Evolutionary conservation across 2,888 invertebrate genomes (phyloP).

Genomic region (Lasioglossum vierecki): DNA sequence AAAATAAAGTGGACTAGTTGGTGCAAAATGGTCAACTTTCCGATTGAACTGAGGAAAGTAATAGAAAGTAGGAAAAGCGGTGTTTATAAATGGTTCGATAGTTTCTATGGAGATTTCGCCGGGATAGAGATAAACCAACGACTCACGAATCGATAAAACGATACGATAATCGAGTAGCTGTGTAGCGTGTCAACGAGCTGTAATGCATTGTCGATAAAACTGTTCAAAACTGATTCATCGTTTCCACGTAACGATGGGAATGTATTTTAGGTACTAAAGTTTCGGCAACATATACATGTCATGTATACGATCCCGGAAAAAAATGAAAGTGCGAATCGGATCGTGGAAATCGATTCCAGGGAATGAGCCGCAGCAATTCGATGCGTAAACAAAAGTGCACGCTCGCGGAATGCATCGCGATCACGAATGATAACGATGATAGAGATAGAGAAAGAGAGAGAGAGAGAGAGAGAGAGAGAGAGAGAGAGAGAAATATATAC

Average conservation of each 20-base stretch:
- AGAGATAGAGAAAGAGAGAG: no score
- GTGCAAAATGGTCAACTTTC: background rate
- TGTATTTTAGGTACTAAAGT: background rate
- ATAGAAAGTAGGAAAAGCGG: conserved; percentile 56
- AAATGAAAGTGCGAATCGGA: background rate
- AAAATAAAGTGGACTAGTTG: background rate
- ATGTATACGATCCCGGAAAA: background rate
- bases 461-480: no score
- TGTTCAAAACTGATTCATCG: conserved; percentile 25
- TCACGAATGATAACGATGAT: conserved; percentile 9
- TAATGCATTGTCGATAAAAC: conserved; percentile 36
- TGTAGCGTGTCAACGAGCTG: conserved; percentile 1
- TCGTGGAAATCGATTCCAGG: background rate
- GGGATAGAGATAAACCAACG: conserved; percentile 49
- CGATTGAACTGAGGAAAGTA: conserved; percentile 36
- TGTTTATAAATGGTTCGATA: conserved; percentile 27
- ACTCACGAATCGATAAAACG: conserved; percentile 58
- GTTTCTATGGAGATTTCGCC: conserved; percentile 31
- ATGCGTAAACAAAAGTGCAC: conserved; percentile 6
- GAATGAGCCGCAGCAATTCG: background rate
- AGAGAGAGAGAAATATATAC: background rate
- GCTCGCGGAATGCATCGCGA: conserved; percentile 18
- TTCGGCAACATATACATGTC: background rate
- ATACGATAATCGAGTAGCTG: conserved; percentile 50
- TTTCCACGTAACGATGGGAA: background rate